Conservation (phyloP, 2,113 vertebrate species). For the Leucosticte australis region DNA sequence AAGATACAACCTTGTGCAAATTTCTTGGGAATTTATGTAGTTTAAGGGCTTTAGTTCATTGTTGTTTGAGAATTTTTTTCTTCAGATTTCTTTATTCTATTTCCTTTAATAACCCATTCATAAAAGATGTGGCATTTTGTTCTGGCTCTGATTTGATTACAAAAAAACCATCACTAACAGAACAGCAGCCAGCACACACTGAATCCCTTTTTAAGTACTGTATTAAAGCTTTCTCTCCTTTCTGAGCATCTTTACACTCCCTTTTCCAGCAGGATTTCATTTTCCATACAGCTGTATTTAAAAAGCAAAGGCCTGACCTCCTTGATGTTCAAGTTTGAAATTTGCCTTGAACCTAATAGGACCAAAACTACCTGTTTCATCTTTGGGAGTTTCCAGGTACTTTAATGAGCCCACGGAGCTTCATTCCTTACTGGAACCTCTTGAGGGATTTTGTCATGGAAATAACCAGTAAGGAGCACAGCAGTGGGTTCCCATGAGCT, state of each 20-base stretch:
- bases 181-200: neutral
- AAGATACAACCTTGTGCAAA: neutral
- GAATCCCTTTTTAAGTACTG: neutral
- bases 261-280: slow-evolving; percentile 21
- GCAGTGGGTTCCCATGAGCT: neutral
- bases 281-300: slow-evolving; percentile 4
- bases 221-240: slow-evolving; percentile 3
- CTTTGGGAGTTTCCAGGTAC: slow-evolving; percentile 17
- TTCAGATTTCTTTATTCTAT: neutral
- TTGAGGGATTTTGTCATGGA: slow-evolving; percentile 28
- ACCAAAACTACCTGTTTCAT: neutral
- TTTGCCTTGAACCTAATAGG: slow-evolving; percentile 26
- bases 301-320: neutral
- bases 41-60: neutral
- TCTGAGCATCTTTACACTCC: neutral
- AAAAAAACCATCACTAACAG: neutral
- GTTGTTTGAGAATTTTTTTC: neutral
- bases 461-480: slow-evolving; percentile 6
- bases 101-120: neutral
- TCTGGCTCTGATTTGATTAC: slow-evolving; percentile 35
- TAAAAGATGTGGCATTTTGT: neutral
- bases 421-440: slow-evolving; percentile 16
- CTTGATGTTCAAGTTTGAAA: slow-evolving; percentile 23
- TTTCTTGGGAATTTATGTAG: neutral
- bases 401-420: slow-evolving; percentile 24